Percentiles rank a stretch among this genome's conserved stretches.
Evolutionary conservation across 2,888 invertebrate species (phyloP).

Genomic region (Plagodis pulveraria): DNA sequence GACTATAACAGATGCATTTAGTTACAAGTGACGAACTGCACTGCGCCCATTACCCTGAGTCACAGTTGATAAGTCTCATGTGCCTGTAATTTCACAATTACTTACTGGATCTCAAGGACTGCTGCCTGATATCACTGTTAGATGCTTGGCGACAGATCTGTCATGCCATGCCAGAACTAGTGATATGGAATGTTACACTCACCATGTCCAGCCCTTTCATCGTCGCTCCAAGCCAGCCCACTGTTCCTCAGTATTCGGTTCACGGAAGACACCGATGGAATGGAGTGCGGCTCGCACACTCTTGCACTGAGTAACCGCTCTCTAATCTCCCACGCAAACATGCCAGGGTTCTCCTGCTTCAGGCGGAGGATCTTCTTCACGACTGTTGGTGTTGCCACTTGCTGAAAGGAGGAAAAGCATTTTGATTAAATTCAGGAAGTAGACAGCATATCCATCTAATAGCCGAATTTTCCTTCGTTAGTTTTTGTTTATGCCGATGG

Average conservation of each 20-base stretch:
- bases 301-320: slow-evolving; percentile 95
- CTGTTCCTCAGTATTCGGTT: slow-evolving; percentile 96
- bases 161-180: too few relatives aligned
- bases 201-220: slow-evolving; percentile 75
- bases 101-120: too few relatives aligned
- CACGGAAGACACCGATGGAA: slow-evolving; percentile 97
- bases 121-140: too few relatives aligned
- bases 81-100: too few relatives aligned
- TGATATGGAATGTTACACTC: slow-evolving; percentile 18
- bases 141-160: too few relatives aligned
- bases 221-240: slow-evolving; percentile 90
- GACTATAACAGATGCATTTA: too few relatives aligned
- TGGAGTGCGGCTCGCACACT: slow-evolving; percentile 95
- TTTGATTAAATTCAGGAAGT: neutral
- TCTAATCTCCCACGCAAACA: slow-evolving; percentile 99
- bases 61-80: too few relatives aligned
- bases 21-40: too few relatives aligned
- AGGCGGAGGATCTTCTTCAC: slow-evolving; percentile 97
- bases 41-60: too few relatives aligned
- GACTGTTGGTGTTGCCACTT: slow-evolving; percentile 98
- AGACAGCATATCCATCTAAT: too few relatives aligned
- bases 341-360: slow-evolving; percentile 97
- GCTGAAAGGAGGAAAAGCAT: slow-evolving; percentile 84
- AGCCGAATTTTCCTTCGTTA: too few relatives aligned
- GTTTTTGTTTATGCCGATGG: too few relatives aligned